Conservation (phyloP, 2,113 vertebrate species). For the Heloderma charlesbogerti region DNA sequence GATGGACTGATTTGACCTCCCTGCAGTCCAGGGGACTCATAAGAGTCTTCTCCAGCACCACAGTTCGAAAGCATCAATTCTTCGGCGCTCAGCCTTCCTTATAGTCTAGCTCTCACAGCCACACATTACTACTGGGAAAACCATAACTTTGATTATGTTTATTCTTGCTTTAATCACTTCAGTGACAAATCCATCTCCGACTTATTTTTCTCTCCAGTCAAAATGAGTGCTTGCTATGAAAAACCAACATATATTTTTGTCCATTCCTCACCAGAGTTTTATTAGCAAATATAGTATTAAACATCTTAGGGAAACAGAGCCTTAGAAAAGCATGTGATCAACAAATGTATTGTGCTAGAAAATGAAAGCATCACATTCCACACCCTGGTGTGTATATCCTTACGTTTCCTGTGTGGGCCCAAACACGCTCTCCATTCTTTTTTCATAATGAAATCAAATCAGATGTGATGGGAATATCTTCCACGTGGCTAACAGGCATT, state of each 20-base stretch:
- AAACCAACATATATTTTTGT: neutral
- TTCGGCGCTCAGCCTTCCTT: too few relatives aligned
- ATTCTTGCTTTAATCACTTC: neutral
- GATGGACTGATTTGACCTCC: too few relatives aligned
- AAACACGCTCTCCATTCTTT: neutral
- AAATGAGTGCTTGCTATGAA: neutral
- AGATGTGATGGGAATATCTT: constrained; percentile 22
- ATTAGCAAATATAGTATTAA: neutral
- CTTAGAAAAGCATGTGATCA: constrained; percentile 4
- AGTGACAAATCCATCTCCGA: neutral
- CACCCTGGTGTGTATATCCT: neutral
- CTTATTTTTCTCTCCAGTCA: neutral
- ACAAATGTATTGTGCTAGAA: neutral
- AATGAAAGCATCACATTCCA: neutral
- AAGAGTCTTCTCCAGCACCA: too few relatives aligned
- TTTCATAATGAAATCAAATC: constrained; percentile 9
- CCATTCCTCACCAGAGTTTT: neutral
- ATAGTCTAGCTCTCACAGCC: too few relatives aligned
- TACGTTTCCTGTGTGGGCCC: neutral
- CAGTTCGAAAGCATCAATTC: too few relatives aligned
- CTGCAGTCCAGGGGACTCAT: too few relatives aligned
- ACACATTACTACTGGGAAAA: too few relatives aligned
- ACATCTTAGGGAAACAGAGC: neutral
- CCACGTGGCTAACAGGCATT: neutral
- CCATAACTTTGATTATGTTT: too few relatives aligned